phyloP scores from a whole-genome alignment of 2,888 invertebrate genomes.

The Drosophila demipolita region DNA sequence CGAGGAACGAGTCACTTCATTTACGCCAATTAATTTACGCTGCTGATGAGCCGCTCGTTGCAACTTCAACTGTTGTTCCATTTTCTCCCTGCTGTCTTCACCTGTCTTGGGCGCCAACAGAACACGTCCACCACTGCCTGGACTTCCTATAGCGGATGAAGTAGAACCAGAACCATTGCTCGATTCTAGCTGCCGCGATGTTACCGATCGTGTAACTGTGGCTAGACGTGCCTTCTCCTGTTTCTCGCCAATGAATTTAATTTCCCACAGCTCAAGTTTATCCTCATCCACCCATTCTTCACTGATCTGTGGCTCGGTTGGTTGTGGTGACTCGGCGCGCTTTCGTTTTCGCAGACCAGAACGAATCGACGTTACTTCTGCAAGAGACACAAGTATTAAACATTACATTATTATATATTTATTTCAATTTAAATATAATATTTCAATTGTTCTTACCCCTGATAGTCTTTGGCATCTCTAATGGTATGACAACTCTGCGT shows the following conservation, averaged over 20 bases:
- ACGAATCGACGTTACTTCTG: constrained; percentile 96
- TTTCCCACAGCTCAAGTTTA: constrained; percentile 97
- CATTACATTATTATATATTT: background rate
- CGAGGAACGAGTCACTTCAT: constrained; percentile 57
- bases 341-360: constrained; percentile 97
- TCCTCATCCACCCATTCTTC: constrained; percentile 99
- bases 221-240: constrained; percentile 87
- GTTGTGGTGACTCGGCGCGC: constrained; percentile 96
- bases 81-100: constrained; percentile 93
- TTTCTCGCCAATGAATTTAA: constrained; percentile 95
- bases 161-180: constrained; percentile 49
- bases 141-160: constrained; percentile 71
- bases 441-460: constrained; percentile 86
- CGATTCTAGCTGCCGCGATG: constrained; percentile 89
- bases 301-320: constrained; percentile 96
- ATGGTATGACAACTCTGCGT: constrained; percentile 96
- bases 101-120: constrained; percentile 85
- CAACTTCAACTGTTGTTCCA: constrained; percentile 95
- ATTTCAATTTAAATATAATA: background rate
- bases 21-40: constrained; percentile 87
- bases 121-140: constrained; percentile 59
- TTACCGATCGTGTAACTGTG: constrained; percentile 88
- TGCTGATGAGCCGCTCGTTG: constrained; percentile 96
- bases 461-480: constrained; percentile 96
- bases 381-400: background rate